Percentiles rank a stretch among this genome's conserved stretches.
phyloP scores from a whole-genome alignment of 30 jellyfish, hydroid and myxozoan genomes.

The Chrysaora quinquecirrha region DNA sequence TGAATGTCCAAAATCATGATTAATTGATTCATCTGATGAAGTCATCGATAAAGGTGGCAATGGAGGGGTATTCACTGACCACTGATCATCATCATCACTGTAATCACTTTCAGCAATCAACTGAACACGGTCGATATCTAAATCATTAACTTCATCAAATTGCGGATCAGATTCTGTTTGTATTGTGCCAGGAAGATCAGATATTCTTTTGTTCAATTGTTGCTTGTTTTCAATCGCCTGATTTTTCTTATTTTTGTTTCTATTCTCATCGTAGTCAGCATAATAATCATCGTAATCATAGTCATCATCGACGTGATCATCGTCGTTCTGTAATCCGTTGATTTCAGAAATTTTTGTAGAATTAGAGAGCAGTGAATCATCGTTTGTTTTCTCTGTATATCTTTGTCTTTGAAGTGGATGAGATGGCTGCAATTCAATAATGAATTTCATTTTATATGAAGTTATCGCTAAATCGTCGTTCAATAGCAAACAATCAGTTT shows the following conservation, averaged over 20 bases:
- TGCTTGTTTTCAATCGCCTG: too few relatives aligned
- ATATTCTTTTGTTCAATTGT: too few relatives aligned
- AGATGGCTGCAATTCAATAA: slow-evolving; percentile 36
- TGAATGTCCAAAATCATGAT: slow-evolving; percentile 40
- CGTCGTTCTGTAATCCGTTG: not conserved
- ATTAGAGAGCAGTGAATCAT: not conserved
- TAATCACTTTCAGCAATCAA: slow-evolving; percentile 52
- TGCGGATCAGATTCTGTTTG: slow-evolving; percentile 5
- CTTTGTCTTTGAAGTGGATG: slow-evolving; percentile 52
- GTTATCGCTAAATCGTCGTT: too few relatives aligned
- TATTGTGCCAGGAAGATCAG: slow-evolving; percentile 56
- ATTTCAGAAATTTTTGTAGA: not conserved
- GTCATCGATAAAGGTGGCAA: slow-evolving; percentile 55
- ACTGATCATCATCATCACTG: slow-evolving; percentile 38
- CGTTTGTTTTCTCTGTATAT: too few relatives aligned
- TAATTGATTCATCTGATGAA: slow-evolving; percentile 52
- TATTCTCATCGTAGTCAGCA: not conserved
- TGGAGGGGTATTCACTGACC: slow-evolving; percentile 64
- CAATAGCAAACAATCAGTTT: too few relatives aligned
- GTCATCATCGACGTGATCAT: not conserved
- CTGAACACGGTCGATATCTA: slow-evolving; percentile 61
- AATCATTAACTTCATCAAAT: slow-evolving; percentile 24
- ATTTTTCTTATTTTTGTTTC: not conserved
- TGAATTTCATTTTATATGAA: too few relatives aligned
- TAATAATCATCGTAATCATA: not conserved